Evolutionary conservation across 2,113 vertebrate genomes (phyloP).

Genomic region (Chaetops frenatus): DNA sequence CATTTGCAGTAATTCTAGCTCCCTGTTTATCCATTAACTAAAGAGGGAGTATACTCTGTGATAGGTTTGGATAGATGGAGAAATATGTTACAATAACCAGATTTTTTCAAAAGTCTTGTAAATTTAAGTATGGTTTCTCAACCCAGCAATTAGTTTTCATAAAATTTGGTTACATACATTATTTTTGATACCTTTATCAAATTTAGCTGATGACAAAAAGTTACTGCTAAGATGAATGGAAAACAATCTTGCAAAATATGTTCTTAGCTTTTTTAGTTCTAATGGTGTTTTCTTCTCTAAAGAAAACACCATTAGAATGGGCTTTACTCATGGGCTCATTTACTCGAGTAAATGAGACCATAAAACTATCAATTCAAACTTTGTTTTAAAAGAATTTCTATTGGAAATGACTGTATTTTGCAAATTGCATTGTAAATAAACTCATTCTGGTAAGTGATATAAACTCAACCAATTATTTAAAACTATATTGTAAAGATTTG

Average conservation of each 20-base stretch:
- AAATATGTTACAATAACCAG: not conserved
- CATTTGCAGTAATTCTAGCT: not conserved
- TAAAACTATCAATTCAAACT: not conserved
- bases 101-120: not conserved
- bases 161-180: not conserved
- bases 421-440: not conserved
- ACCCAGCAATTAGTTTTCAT: not conserved
- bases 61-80: not conserved
- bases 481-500: not conserved
- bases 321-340: too few species aligned
- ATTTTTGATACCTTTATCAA: not conserved
- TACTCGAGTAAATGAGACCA: not conserved
- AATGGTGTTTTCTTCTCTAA: not conserved
- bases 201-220: not conserved
- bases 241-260: not conserved
- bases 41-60: not conserved
- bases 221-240: not conserved
- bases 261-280: not conserved
- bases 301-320: too few species aligned
- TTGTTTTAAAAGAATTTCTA: not conserved
- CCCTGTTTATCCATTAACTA: not conserved
- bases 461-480: not conserved
- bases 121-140: not conserved
- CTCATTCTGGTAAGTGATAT: not conserved
- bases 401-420: not conserved